Conservation (phyloP, 2,797 vertebrate species). For the Crypturellus tataupa region DNA sequence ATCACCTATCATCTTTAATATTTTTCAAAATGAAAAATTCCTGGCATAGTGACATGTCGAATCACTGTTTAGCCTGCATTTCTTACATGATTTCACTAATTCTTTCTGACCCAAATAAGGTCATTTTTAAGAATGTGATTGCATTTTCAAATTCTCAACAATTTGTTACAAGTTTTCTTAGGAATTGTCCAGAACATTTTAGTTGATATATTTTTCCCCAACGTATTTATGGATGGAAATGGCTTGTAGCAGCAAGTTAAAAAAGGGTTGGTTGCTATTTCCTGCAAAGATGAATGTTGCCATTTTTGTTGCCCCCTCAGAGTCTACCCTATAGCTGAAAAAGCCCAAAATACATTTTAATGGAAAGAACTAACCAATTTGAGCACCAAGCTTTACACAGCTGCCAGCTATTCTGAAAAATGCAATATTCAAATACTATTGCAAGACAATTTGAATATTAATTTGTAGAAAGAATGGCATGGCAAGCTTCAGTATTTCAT, state of each 20-base stretch:
- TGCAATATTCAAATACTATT: not conserved
- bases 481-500: not conserved
- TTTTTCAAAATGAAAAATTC: not conserved
- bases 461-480: rapidly evolving
- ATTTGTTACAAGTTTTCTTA: slow-evolving; percentile 14
- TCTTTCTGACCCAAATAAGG: not conserved
- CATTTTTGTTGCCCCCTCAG: not conserved
- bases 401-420: not conserved
- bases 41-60: not conserved
- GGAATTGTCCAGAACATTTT: slow-evolving; percentile 1
- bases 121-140: not conserved
- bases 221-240: not conserved
- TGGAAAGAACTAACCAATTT: not conserved
- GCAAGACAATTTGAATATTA: not conserved
- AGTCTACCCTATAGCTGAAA: not conserved
- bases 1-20: not conserved
- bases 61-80: not conserved
- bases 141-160: not conserved
- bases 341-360: not conserved
- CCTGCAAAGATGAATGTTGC: not conserved
- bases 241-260: not conserved
- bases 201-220: slow-evolving; percentile 35
- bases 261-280: not conserved
- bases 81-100: not conserved
- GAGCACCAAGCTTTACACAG: not conserved